Evolutionary conservation across 2,888 invertebrate genomes (phyloP), one percentile per base, ranked within the genome.

Genomic region (Listrodromus nycthemerus): DNA sequence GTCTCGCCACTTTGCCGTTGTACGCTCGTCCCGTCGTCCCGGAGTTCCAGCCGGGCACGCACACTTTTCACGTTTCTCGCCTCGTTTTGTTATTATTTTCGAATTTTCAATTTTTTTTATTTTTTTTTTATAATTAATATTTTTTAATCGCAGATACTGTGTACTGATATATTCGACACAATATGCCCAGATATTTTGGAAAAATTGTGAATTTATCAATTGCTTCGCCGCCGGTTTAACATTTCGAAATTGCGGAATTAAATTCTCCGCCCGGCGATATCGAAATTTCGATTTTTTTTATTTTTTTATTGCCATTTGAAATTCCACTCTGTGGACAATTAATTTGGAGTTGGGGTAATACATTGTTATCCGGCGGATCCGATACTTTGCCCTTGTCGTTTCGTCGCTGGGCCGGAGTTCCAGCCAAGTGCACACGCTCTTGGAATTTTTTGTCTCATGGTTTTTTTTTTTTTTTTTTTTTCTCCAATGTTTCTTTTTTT

Each of bases 311-410:
- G n/a, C n/a, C n/a, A n/a, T n/a, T 1, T 10, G 10, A 37, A 37
- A 10, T 37, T 37, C 8, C 10, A 37, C 10, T 37, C 10, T 0
- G 2, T 1, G 10, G 8, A 10, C 10, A 10, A 8, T 1, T 10
- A 37, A 8, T 37, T 37, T 63, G 78, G 70, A 78, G 63, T 78
- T 50, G 70, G 63, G 69, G 70, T 21, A 50, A 50, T 70, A 70
- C 70, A 63, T 48, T 21, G 50, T 48, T n/a, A 13, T 45, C 58
- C 65, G 45, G 10, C 45, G 67, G 19, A 48, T 30, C 48, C 45
- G 61, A 61, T 48, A 63, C 33, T 63, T 70, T 58, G 41, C 58
- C 58, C 21, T 27, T 30, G 19, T 13, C 27, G 52, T 24, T 13
- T 52, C 24, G 10, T 33, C 13, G 37, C 37, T 10, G 37, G 13